These are phyloP conservation scores for Dolichoris vasculosae DNA, from an alignment of 1,140 invertebrate species.

Conservation along the genomic window DNA sequence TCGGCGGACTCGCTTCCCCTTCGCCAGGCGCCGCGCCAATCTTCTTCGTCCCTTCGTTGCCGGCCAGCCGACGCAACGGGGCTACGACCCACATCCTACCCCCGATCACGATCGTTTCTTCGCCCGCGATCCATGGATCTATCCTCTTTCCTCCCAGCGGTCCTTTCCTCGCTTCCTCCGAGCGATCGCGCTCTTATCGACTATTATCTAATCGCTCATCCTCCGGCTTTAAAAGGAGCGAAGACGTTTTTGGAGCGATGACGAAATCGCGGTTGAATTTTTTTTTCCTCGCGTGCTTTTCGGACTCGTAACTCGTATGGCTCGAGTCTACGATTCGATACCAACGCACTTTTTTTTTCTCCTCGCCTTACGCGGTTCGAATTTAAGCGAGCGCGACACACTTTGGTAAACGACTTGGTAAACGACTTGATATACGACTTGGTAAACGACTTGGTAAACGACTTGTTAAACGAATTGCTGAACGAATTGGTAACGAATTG, in stretches of 20 bases:
- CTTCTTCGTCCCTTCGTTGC: background rate
- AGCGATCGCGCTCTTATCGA: background rate
- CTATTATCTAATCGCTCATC: too few relatives aligned
- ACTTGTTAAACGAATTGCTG: too few relatives aligned
- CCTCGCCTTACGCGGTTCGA: too few relatives aligned
- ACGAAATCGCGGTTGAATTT: background rate
- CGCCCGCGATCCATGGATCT: background rate
- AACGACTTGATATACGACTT: too few relatives aligned
- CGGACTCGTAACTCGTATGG: background rate
- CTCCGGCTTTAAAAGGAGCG: too few relatives aligned
- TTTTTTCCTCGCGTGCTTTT: too few relatives aligned
- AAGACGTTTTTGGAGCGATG: background rate
- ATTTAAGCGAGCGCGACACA: too few relatives aligned
- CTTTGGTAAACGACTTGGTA: too few relatives aligned
- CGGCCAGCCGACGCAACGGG: background rate
- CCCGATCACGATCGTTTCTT: conserved; percentile 14
- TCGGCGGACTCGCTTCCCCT: background rate
- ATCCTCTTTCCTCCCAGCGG: background rate
- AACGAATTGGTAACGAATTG: too few relatives aligned
- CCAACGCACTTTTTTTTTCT: too few relatives aligned
- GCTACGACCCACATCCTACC: background rate
- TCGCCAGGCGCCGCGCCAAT: background rate
- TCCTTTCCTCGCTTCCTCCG: background rate
- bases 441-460: too few relatives aligned
- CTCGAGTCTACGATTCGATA: background rate